Evolutionary conservation across 2,797 vertebrate species (phyloP).

Genomic region (Spheniscus humboldti): DNA sequence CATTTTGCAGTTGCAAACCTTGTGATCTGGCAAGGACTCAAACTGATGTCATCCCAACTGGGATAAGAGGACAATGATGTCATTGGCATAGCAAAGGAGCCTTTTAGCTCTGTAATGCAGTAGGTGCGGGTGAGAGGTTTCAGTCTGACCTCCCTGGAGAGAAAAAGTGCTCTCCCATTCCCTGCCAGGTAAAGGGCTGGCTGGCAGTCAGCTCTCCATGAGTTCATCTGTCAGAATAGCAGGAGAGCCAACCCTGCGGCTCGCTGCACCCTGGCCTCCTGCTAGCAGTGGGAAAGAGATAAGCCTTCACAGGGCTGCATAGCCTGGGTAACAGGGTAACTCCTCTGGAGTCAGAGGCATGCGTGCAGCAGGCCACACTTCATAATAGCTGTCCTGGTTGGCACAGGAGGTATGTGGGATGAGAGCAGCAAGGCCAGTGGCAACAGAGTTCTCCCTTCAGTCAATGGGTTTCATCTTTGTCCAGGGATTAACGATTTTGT

Average conservation of each 20-base stretch:
- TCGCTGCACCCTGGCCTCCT: neutral
- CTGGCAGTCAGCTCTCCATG: neutral
- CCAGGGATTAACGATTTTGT: neutral
- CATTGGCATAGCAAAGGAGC: neutral
- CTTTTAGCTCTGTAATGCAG: neutral
- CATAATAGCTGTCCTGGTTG: neutral
- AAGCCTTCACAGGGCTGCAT: neutral
- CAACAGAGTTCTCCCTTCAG: neutral
- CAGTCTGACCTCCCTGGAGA: neutral
- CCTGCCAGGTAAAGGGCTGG: neutral
- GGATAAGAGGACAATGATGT: neutral
- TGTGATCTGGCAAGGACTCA: neutral
- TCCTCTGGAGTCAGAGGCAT: neutral
- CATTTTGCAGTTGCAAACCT: neutral
- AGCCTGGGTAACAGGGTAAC: neutral
- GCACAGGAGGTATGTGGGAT: neutral
- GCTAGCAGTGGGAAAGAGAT: neutral
- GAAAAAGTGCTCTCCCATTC: neutral
- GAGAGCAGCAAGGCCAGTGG: neutral
- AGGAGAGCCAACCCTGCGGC: neutral
- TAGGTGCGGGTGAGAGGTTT: neutral
- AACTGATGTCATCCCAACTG: neutral
- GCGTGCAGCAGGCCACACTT: fast-evolving
- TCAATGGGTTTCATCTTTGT: neutral
- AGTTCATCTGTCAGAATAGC: neutral